Conservation (phyloP, 37 sponge, comb jelly and placozoan species). For the Aplysina aerophoba region DNA sequence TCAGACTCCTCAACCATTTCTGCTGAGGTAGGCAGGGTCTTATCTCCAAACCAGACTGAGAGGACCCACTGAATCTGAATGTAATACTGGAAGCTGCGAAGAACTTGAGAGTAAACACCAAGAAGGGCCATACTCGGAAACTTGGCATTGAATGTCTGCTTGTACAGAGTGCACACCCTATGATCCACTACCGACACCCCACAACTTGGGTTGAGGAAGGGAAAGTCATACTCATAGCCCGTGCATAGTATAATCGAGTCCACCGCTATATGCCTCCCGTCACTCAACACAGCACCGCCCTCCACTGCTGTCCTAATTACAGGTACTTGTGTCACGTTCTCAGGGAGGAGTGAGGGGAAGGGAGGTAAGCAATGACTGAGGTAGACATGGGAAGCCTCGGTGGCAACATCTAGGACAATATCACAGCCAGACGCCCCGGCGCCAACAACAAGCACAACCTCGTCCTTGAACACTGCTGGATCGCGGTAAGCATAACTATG, state of each 20-base stretch:
- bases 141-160: conserved; percentile 67
- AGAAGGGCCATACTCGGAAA: conserved; percentile 75
- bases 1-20: conserved; percentile 63
- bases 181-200: conserved; percentile 44
- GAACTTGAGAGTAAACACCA: conserved; percentile 42
- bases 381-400: conserved; percentile 41
- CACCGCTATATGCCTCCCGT: conserved; percentile 31
- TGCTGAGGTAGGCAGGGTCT: conserved; percentile 49
- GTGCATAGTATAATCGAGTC: conserved; percentile 72
- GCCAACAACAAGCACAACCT: conserved; percentile 73
- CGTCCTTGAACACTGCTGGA: conserved; percentile 37
- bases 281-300: conserved; percentile 44
- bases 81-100: conserved; percentile 57
- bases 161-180: conserved; percentile 66
- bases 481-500: conserved; percentile 81
- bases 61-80: conserved; percentile 51
- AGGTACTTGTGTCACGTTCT: conserved; percentile 52
- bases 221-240: conserved; percentile 73
- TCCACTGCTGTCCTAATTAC: neutral
- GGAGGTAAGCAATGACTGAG: conserved; percentile 35
- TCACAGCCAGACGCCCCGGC: conserved; percentile 73
- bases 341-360: conserved; percentile 25
- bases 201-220: conserved; percentile 63
- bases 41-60: conserved; percentile 58
- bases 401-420: conserved; percentile 53